Base-by-base conservation (phyloP, 2,888 invertebrate species). In the Onthophagus sagittarius region DNA sequence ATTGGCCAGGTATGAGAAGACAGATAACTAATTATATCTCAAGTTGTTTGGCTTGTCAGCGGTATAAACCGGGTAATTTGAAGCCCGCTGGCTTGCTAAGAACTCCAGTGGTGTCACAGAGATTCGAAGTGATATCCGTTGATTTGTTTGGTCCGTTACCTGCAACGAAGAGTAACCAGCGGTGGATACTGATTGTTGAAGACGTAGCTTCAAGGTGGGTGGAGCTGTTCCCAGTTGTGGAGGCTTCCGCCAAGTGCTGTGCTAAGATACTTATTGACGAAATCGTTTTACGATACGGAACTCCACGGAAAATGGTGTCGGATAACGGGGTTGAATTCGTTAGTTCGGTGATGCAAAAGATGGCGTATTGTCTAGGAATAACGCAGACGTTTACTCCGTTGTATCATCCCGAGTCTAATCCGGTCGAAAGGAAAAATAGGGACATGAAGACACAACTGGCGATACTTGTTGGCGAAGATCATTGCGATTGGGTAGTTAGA, bases 21-120 rank as follows among this genome's bases (percentile, higher is more conserved):
- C 76, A 79, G 3, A 74, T 83, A 2, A 69, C 31, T 9, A 73
- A 75, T 0, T 80, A 83, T 69, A 73, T 82, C 0, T 76, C 76
- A 15, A 73, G 75, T 0, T 83, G 83, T 62, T 9, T 77, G 0
- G 72, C 77, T 5, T 84, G 82, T 72, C 81, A 82, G 64, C 14
- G 78, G 5, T 82, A 78, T 70, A 82, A 81, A 71, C 15, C 74
- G 4, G 63, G 65, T 1, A 80, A 79, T 64, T 63, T 76, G 31
- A 79, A 80, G 71, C 81, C 82, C 0, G 77, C 79, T 82, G 83
- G 82, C 0, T 63, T 83, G 0, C 62, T 83, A 0, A 80, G 81
- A 31, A 82, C 82, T 0, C 77, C 81, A 0, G 72, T 64, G 7
- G 23, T 32, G 23, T 23, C 72, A 7, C 63, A 70, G 62, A 5